Evolutionary conservation across 2,797 vertebrate species (phyloP).

Genomic region (Tadarida brasiliensis): DNA sequence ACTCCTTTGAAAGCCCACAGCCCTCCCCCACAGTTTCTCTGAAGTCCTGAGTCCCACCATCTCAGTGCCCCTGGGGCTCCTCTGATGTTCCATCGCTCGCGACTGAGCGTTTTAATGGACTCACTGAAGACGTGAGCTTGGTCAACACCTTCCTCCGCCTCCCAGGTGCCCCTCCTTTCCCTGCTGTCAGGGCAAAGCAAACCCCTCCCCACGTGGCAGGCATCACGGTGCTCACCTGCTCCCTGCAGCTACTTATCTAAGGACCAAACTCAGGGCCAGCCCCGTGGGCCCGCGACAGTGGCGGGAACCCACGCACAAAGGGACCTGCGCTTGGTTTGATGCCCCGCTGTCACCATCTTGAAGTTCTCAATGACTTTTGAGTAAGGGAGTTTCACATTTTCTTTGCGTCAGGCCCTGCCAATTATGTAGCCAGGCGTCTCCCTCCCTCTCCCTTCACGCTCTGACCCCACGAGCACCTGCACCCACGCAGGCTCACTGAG

Average conservation of each 20-base stretch:
- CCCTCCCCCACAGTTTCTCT: not conserved
- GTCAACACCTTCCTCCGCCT: not conserved
- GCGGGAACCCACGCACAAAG: not conserved
- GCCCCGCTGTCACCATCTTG: not conserved
- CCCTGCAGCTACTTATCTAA: not conserved
- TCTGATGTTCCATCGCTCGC: not conserved
- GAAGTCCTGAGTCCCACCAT: not conserved
- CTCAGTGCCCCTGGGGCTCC: not conserved
- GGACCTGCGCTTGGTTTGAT: not conserved
- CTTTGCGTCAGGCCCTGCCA: accelerated
- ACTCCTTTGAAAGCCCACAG: not conserved
- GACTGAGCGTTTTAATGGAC: not conserved
- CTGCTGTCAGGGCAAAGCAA: not conserved
- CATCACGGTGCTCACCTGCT: not conserved
- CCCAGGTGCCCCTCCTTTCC: not conserved
- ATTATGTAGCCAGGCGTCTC: not conserved
- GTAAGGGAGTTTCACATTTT: not conserved
- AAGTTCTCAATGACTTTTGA: not conserved
- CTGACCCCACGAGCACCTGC: accelerated
- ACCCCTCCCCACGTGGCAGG: no score
- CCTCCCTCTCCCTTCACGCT: not conserved
- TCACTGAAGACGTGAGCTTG: not conserved
- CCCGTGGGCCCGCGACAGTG: accelerated
- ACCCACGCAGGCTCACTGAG: no score
- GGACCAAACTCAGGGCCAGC: not conserved